A percentile compares a stretch with the other conserved stretches of the same genome.
Evolutionary conservation across 2,797 vertebrate genomes (phyloP).

Genomic region (Malurus splendens): DNA sequence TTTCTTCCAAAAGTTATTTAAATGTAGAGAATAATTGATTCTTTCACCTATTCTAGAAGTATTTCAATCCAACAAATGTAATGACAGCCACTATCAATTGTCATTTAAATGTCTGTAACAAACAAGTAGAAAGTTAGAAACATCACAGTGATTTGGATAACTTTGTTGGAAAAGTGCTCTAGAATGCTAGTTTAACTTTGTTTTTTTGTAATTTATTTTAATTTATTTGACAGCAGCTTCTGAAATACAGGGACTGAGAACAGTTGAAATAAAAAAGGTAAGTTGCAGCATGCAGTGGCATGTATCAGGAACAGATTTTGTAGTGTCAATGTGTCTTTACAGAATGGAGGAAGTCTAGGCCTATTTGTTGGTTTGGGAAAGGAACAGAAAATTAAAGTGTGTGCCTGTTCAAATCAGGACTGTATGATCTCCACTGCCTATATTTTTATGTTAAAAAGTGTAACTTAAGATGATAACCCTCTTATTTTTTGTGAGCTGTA

Average conservation of each 20-base stretch:
- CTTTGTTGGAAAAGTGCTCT: background rate
- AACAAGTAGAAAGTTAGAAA: background rate
- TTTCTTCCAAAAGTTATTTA: background rate
- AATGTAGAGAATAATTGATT: background rate
- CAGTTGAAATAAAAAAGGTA: slow-evolving; percentile 90
- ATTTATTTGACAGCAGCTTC: slow-evolving; percentile 64
- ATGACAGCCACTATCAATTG: background rate
- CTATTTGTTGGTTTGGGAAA: background rate
- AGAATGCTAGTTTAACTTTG: background rate
- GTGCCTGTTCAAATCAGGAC: background rate
- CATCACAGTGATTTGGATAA: background rate
- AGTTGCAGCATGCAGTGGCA: background rate
- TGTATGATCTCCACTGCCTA: background rate
- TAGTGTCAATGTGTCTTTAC: background rate
- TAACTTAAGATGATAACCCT: background rate
- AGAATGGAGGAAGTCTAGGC: background rate
- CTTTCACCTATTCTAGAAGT: background rate
- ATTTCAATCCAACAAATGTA: background rate
- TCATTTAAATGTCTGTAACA: background rate
- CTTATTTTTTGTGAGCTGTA: background rate
- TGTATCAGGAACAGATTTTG: background rate
- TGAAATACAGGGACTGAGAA: slow-evolving; percentile 85
- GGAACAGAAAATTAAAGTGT: background rate
- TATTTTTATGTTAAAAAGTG: background rate
- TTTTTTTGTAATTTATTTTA: background rate